These are phyloP conservation scores for Hypsopygia costalis DNA, from an alignment of 2,888 invertebrate species.

Conservation along the genomic window DNA sequence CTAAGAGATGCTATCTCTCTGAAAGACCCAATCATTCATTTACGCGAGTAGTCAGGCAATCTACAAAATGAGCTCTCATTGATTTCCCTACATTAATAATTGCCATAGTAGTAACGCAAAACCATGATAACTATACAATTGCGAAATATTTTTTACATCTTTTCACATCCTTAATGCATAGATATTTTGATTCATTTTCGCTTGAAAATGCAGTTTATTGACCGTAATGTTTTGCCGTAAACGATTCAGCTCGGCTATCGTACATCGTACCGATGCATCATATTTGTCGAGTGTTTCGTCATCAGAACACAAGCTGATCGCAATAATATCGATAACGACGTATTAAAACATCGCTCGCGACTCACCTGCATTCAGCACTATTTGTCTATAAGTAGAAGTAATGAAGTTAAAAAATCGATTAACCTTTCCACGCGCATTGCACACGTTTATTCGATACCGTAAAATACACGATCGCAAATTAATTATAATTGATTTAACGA, in stretches of 20 bases:
- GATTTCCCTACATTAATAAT: slow-evolving; percentile 70
- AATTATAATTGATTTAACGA: not conserved
- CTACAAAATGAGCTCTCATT: slow-evolving; percentile 68
- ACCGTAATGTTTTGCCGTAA: slow-evolving; percentile 29
- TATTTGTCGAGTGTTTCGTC: slow-evolving; percentile 73
- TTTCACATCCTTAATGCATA: slow-evolving; percentile 13
- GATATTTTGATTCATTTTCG: slow-evolving; percentile 23
- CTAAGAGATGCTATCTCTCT: slow-evolving; percentile 40
- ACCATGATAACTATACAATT: slow-evolving; percentile 9
- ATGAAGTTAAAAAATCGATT: slow-evolving; percentile 10
- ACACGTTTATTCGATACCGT: not conserved
- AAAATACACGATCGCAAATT: not conserved
- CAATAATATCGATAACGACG: slow-evolving; percentile 53
- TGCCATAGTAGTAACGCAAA: slow-evolving; percentile 44
- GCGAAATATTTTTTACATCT: slow-evolving; percentile 2
- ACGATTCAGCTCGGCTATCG: slow-evolving; percentile 50
- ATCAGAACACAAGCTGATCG: slow-evolving; percentile 42
- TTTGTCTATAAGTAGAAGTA: slow-evolving; percentile 3
- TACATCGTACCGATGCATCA: slow-evolving; percentile 69
- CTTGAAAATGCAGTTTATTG: slow-evolving; percentile 10
- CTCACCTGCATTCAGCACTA: slow-evolving; percentile 28
- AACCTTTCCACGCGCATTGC: slow-evolving; percentile 3
- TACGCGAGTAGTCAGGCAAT: slow-evolving; percentile 54
- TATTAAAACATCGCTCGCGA: slow-evolving; percentile 47
- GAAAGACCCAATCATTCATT: slow-evolving; percentile 57